A percentile compares a stretch with the other conserved stretches of the same genome.
Conservation (phyloP, 2,113 vertebrate species). For the Ariopsis seemanni region DNA sequence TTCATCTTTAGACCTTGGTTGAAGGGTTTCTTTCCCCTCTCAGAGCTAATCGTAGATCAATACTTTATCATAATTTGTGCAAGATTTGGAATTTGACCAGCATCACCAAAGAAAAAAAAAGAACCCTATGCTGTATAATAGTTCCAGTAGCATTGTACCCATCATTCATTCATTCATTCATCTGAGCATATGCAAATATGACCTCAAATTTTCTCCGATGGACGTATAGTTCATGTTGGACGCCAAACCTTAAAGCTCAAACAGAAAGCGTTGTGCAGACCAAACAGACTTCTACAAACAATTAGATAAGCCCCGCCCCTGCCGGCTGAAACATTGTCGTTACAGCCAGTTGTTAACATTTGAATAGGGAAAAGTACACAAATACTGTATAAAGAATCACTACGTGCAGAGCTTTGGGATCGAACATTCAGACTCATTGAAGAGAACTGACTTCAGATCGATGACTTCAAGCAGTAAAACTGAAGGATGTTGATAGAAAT, state of each 20-base stretch:
- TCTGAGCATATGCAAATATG: neutral
- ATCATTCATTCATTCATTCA: neutral
- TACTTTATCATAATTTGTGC: neutral
- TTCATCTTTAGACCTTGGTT: neutral
- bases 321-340: neutral
- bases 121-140: neutral
- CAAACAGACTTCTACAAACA: conserved; percentile 1
- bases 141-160: neutral
- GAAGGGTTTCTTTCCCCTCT: neutral
- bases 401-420: neutral
- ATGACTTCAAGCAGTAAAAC: neutral
- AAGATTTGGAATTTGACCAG: too few relatives aligned
- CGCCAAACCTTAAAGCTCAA: neutral
- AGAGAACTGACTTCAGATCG: neutral
- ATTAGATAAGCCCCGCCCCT: neutral
- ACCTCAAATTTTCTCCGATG: neutral
- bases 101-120: too few relatives aligned
- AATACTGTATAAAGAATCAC: neutral
- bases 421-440: neutral
- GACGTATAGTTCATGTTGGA: neutral
- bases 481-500: too few relatives aligned
- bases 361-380: conserved; percentile 49
- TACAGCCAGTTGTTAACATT: conserved; percentile 38
- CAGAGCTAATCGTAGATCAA: neutral
- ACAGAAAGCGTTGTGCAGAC: neutral